Conservation (phyloP, 1,140 invertebrate genomes). For the Calliphora vicina region DNA sequence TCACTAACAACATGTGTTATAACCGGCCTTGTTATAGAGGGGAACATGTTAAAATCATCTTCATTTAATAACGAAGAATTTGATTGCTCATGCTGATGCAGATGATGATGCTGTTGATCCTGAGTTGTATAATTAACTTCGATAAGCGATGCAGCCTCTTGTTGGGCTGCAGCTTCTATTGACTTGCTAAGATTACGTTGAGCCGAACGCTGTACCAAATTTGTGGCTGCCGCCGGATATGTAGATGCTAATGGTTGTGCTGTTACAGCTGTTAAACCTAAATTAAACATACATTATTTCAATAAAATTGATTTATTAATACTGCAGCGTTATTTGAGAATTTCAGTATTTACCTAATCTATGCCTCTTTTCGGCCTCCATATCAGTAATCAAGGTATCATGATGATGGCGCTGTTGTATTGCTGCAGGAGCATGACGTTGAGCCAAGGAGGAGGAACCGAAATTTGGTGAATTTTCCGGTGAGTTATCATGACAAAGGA, state of each 20-base stretch:
- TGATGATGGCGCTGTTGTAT: constrained; percentile 37
- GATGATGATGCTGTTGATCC: constrained; percentile 38
- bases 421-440: constrained; percentile 61
- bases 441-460: constrained; percentile 40
- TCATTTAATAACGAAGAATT: constrained; percentile 36
- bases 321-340: neutral
- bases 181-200: constrained; percentile 62
- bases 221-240: constrained; percentile 30
- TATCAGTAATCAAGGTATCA: constrained; percentile 59
- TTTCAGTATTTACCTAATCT: constrained; percentile 34
- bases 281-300: neutral
- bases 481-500: constrained; percentile 83
- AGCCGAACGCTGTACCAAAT: constrained; percentile 45
- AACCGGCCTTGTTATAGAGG: constrained; percentile 42
- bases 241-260: constrained; percentile 21
- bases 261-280: constrained; percentile 37
- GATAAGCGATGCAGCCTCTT: constrained; percentile 40
- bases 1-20: constrained; percentile 36
- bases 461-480: constrained; percentile 59
- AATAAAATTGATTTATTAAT: neutral
- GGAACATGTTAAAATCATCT: constrained; percentile 40
- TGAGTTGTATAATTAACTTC: constrained; percentile 38
- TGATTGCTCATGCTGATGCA: constrained; percentile 41
- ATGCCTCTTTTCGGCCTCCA: constrained; percentile 37
- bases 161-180: constrained; percentile 52